phyloP scores from a whole-genome alignment of 2,797 vertebrate species.

The Pseudochirops corinnae region DNA sequence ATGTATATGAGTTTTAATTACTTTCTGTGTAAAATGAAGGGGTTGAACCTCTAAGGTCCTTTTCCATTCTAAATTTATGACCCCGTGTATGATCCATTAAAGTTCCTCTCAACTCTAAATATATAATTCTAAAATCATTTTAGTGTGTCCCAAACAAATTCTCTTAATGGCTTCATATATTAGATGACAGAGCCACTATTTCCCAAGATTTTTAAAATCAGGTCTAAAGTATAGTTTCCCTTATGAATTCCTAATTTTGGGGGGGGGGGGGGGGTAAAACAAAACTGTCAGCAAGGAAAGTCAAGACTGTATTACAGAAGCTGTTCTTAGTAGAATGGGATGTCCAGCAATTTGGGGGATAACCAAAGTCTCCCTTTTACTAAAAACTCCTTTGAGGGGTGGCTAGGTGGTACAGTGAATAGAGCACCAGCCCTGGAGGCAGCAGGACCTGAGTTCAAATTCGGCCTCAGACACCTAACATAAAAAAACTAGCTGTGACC shows the following conservation, averaged over 20 bases:
- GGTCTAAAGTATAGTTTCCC: neutral
- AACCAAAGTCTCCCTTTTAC: neutral
- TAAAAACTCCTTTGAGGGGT: neutral
- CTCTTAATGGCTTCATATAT: neutral
- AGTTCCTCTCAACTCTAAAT: neutral
- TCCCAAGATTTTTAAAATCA: neutral
- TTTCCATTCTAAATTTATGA: neutral
- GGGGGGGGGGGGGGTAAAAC: neutral
- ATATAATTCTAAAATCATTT: neutral
- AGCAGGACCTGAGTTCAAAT: no score
- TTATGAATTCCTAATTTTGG: neutral
- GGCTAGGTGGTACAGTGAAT: no score
- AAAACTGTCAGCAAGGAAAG: neutral
- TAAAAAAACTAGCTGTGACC: no score
- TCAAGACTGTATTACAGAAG: neutral
- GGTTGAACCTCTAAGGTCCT: neutral
- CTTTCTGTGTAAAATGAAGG: neutral
- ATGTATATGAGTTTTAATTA: neutral
- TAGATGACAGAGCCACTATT: neutral
- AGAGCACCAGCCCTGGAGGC: no score
- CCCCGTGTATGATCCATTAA: neutral
- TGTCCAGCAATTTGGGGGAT: neutral
- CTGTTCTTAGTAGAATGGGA: neutral
- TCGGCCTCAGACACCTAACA: no score
- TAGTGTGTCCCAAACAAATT: neutral